A percentile compares a stretch with the other conserved stretches of the same genome.
These are phyloP conservation scores for Lutjanus campechanus DNA, from an alignment of 2,797 vertebrate species.

Conservation along the genomic window DNA sequence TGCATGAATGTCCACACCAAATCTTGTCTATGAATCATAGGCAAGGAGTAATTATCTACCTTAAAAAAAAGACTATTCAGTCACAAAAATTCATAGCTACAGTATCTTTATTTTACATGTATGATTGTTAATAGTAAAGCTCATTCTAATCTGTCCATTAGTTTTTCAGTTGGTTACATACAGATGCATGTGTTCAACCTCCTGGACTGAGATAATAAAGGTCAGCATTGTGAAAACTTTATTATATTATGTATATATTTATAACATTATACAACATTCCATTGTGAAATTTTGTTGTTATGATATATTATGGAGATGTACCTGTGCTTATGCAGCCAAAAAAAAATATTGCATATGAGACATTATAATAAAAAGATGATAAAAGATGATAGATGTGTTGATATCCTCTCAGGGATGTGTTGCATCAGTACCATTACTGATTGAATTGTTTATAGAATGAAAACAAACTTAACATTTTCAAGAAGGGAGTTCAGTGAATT, in stretches of 20 bases:
- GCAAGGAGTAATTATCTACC: neutral
- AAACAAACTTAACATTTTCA: neutral
- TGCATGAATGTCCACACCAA: neutral
- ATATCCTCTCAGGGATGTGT: neutral
- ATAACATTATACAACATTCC: neutral
- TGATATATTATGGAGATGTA: neutral
- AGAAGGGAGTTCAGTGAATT: neutral
- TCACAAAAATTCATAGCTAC: neutral
- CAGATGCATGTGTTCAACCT: too few species aligned
- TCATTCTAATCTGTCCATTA: too few species aligned
- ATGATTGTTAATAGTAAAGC: too few species aligned
- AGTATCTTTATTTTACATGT: neutral
- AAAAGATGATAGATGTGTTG: neutral
- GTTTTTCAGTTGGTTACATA: too few species aligned
- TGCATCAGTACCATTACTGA: neutral
- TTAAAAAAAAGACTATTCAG: neutral
- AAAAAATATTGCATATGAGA: too few species aligned
- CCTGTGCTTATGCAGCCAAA: neutral
- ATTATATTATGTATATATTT: neutral
- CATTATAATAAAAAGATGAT: neutral
- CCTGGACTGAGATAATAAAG: too few species aligned
- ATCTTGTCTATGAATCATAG: neutral
- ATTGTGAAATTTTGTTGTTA: too few species aligned
- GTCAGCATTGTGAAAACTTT: neutral
- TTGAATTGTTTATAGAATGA: slow-evolving; percentile 5